phyloP scores from a whole-genome alignment of 1,140 invertebrate genomes.

The Ooceraea biroi region DNA sequence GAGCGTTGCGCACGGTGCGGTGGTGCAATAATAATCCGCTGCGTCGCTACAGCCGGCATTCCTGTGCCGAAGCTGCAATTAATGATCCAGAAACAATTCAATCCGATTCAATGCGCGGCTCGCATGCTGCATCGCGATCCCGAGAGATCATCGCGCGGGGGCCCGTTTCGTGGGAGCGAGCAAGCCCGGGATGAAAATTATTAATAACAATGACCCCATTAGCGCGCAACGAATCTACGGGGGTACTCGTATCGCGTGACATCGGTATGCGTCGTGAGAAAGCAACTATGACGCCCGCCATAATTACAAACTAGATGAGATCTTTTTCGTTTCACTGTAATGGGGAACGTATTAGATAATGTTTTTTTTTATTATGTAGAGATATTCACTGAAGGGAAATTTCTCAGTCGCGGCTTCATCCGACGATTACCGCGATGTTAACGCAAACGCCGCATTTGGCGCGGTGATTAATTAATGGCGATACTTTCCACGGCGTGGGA shows the following conservation, averaged over 20 bases:
- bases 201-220: slow-evolving; percentile 53
- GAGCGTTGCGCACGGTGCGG: not conserved
- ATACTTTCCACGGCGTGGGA: slow-evolving; percentile 30
- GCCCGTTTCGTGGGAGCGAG: slow-evolving; percentile 30
- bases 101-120: slow-evolving; percentile 47
- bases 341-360: not conserved
- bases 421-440: not conserved
- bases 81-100: slow-evolving; percentile 59
- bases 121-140: slow-evolving; percentile 30
- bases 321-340: not conserved
- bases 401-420: not conserved
- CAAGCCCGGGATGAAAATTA: slow-evolving; percentile 45
- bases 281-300: not conserved
- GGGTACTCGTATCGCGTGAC: not conserved
- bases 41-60: not conserved
- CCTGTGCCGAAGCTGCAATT: slow-evolving; percentile 33
- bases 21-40: slow-evolving; percentile 53
- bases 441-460: not conserved
- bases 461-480: slow-evolving; percentile 33
- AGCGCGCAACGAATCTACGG: not conserved
- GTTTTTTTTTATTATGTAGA: slow-evolving; percentile 16
- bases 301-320: slow-evolving; percentile 18
- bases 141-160: slow-evolving; percentile 25
- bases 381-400: slow-evolving; percentile 5
- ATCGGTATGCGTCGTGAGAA: slow-evolving; percentile 17